Percentiles rank a stretch among this genome's conserved stretches.
Evolutionary conservation across 2,113 vertebrate species (phyloP).

Genomic region (Stigmatopora argus): DNA sequence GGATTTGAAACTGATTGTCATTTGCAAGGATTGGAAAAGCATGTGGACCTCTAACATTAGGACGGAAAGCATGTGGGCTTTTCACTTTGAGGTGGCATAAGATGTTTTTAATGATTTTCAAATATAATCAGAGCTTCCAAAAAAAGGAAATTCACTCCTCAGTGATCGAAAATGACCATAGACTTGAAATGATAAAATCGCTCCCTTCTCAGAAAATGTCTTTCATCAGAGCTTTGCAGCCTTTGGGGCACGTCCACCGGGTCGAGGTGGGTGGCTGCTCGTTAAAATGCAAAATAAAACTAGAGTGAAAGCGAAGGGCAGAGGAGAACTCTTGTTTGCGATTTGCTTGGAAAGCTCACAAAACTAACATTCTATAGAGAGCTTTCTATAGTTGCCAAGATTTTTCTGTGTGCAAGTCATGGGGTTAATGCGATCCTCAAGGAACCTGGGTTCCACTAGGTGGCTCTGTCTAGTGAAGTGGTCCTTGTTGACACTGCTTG

Average conservation of each 20-base stretch:
- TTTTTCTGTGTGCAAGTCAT: conserved; percentile 56
- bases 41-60: conserved; percentile 22
- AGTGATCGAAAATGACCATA: conserved; percentile 49
- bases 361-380: conserved; percentile 54
- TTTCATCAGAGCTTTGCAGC: conserved; percentile 34
- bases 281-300: conserved; percentile 40
- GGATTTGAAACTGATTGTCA: conserved; percentile 11
- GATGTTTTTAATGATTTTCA: conserved; percentile 44
- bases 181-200: conserved; percentile 41
- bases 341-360: conserved; percentile 46
- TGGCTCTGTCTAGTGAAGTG: conserved; percentile 39
- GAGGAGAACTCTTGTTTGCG: conserved; percentile 43
- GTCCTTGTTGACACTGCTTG: conserved; percentile 41
- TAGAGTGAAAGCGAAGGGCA: conserved; percentile 43
- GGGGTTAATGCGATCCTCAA: conserved; percentile 50
- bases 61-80: conserved; percentile 38
- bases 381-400: conserved; percentile 46
- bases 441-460: conserved; percentile 31
- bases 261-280: conserved; percentile 40
- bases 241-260: conserved; percentile 11
- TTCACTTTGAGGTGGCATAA: conserved; percentile 35
- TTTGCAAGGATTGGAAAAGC: conserved; percentile 17
- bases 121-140: conserved; percentile 39
- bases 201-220: conserved; percentile 13
- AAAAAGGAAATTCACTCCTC: conserved; percentile 54